Evolutionary conservation across 2,797 vertebrate genomes (phyloP), one percentile per base, ranked within the genome.

Genomic region (Ammospiza maritima): DNA sequence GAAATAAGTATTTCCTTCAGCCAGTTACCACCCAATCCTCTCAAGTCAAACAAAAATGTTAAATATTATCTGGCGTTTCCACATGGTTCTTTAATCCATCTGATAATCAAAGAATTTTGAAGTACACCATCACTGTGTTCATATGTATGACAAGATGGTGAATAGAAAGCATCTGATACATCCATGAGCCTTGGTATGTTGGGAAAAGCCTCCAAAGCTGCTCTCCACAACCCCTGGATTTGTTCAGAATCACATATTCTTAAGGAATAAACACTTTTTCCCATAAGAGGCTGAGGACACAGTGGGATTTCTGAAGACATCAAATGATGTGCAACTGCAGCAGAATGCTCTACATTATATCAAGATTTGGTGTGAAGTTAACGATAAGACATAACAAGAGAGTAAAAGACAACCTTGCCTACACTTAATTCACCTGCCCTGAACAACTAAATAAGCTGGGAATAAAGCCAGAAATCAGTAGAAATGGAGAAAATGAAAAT

Each of bases 351-450:
- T 3, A 13, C 42, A 27, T 62, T 27, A 10, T 50, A 54, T 12
- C 16, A 27, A 32, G 47, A n/a, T 50, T 62, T 40, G 36, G 36
- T 1, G 10, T 15, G 36, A 16, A 79, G 27, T 8, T 40, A 66
- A 29, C 26, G 69, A 22, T 4, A 34, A 60, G 34, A 7, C 26
- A 70, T n/a, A 47, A 36, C 36, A 36, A 27, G 50, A 73, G 32
- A 38, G 4, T 3, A 62, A 32, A 62, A 80, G 13, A 61, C 17
- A 26, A 21, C 0, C 0, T 9, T 60, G 16, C 20, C 62, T 32
- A 7, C 2, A 1, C 16, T 38, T 40, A 23, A 51, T 0, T 65
- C 18, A 72, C 22, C 18, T 57, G 23, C 32, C 42, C 17, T 47
- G 67, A 84, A 66, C 50, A 45, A 8, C 27, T 32, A 20, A 2